Conservation (phyloP, 2,888 invertebrate genomes). For the Encarsia formosa region DNA sequence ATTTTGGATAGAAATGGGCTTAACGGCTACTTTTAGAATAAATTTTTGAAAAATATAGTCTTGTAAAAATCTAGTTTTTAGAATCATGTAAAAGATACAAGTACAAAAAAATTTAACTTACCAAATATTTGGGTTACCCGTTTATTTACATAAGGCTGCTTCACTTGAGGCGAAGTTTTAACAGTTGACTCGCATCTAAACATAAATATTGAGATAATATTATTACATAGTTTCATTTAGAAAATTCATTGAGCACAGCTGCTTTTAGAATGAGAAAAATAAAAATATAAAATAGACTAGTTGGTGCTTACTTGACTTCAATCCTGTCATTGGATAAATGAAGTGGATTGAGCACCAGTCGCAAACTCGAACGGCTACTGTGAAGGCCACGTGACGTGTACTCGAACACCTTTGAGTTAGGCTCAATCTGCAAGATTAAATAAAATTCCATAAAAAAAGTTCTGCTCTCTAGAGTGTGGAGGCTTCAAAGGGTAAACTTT, state of each 20-base stretch:
- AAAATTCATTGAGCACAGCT: background rate
- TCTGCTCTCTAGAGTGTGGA: no score
- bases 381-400: slow-evolving; percentile 39
- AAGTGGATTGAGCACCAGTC: slow-evolving; percentile 47
- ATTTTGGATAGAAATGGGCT: no score
- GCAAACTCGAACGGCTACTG: slow-evolving; percentile 49
- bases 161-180: slow-evolving; percentile 33
- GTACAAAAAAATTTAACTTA: no score
- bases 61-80: no score
- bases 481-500: no score
- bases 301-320: slow-evolving; percentile 42
- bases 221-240: background rate
- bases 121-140: slow-evolving; percentile 42
- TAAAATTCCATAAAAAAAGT: background rate
- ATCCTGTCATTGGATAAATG: slow-evolving; percentile 46
- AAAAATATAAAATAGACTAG: background rate
- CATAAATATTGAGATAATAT: background rate
- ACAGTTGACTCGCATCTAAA: slow-evolving; percentile 43
- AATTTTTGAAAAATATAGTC: no score
- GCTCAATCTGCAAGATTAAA: slow-evolving; percentile 39
- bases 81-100: no score
- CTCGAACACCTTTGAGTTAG: slow-evolving; percentile 45
- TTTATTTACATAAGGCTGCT: slow-evolving; percentile 32
- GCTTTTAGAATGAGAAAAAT: background rate
- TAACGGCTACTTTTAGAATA: no score